Percentiles rank a stretch among this genome's conserved stretches.
These are phyloP conservation scores for Papilio polyxenes DNA, from an alignment of 1,140 invertebrate genomes.

Conservation along the genomic window DNA sequence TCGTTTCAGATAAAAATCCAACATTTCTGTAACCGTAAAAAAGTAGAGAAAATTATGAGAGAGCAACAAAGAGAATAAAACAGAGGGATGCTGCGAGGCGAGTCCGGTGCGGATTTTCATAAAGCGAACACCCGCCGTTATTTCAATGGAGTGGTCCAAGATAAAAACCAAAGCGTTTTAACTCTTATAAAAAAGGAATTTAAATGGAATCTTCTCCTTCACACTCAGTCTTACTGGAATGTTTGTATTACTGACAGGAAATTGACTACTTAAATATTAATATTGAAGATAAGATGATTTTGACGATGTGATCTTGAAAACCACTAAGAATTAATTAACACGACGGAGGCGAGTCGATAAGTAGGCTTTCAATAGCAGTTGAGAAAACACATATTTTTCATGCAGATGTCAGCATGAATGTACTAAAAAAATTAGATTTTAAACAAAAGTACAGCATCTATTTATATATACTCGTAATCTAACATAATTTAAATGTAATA, in stretches of 20 bases:
- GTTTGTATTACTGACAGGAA: not conserved
- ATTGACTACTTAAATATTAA: not conserved
- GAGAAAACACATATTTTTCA: no score
- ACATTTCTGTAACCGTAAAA: slow-evolving; percentile 42
- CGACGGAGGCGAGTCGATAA: no score
- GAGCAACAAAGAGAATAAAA: slow-evolving; percentile 46
- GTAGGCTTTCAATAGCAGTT: no score
- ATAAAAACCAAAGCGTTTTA: slow-evolving; percentile 27
- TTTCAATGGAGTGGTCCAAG: slow-evolving; percentile 37
- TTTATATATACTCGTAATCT: no score
- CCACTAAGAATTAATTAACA: not conserved
- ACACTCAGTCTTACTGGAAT: not conserved
- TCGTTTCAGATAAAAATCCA: slow-evolving; percentile 39
- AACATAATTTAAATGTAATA: not conserved
- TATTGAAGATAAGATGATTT: not conserved
- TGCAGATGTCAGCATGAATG: no score
- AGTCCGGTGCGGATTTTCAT: slow-evolving; percentile 48
- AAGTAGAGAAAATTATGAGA: slow-evolving; percentile 44
- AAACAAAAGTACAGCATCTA: not conserved
- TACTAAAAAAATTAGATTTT: not conserved
- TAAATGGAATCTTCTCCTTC: not conserved
- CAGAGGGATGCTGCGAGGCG: slow-evolving; percentile 42
- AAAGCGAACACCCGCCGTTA: slow-evolving; percentile 45
- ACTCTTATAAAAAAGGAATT: not conserved
- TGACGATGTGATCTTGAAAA: not conserved